Evolutionary conservation across 2,113 vertebrate genomes (phyloP).

Genomic region (Polypterus senegalus): DNA sequence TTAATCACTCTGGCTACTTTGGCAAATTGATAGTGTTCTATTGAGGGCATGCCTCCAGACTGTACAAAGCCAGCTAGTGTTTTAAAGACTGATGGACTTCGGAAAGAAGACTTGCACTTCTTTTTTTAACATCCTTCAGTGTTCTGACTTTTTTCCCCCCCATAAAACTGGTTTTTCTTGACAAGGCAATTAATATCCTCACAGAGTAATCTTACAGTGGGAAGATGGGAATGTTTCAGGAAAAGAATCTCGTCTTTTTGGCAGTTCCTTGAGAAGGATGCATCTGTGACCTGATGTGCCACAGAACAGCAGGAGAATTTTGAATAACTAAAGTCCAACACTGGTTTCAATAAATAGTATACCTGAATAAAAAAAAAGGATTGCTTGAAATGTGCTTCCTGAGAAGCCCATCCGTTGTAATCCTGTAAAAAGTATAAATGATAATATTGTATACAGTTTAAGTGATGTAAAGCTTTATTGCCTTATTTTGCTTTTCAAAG

Average conservation of each 20-base stretch:
- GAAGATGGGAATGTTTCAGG: background rate
- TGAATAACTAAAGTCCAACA: too few species aligned
- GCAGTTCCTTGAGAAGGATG: too few species aligned
- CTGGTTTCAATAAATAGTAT: too few species aligned
- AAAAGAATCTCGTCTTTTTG: background rate
- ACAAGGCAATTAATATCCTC: slow-evolving; percentile 39
- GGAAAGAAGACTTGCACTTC: background rate
- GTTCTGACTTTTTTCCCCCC: slow-evolving; percentile 17
- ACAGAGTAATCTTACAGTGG: slow-evolving; percentile 29
- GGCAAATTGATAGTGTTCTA: slow-evolving; percentile 46
- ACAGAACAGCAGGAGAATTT: too few species aligned
- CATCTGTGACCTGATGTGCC: too few species aligned
- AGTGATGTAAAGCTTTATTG: too few species aligned
- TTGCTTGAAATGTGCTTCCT: too few species aligned
- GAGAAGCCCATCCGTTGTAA: too few species aligned
- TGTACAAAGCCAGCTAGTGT: slow-evolving; percentile 25
- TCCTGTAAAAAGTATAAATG: too few species aligned
- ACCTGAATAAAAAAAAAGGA: too few species aligned
- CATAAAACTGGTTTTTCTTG: slow-evolving; percentile 31
- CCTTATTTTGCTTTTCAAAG: too few species aligned
- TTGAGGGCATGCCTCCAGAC: slow-evolving; percentile 31
- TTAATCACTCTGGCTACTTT: slow-evolving; percentile 49
- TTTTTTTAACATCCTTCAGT: slow-evolving; percentile 31
- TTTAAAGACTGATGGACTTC: background rate
- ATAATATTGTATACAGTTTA: too few species aligned